These are phyloP conservation scores for Cryptomyrus ogoouensis DNA, from an alignment of 2,113 vertebrate genomes.

Conservation along the genomic window DNA sequence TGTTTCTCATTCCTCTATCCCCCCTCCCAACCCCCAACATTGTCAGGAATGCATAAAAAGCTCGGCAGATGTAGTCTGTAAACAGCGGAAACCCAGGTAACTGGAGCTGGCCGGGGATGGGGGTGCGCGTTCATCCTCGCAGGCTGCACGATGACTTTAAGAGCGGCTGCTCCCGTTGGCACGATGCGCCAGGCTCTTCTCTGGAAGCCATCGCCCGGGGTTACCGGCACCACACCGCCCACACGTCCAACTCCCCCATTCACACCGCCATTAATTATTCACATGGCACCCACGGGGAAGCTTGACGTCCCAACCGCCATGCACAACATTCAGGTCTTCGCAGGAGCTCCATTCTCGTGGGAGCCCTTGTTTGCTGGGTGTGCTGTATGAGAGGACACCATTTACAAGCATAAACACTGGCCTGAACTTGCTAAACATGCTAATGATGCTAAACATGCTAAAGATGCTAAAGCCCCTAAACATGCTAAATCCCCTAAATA, in stretches of 20 bases:
- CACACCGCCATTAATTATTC: slow-evolving; percentile 54
- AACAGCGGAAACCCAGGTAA: neutral
- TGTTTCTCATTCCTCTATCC: neutral
- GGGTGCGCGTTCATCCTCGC: neutral
- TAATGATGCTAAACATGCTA: neutral
- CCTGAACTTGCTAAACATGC: neutral
- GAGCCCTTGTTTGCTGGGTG: neutral
- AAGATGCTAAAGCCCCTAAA: neutral
- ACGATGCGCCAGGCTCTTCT: neutral
- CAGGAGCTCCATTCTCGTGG: slow-evolving; percentile 24
- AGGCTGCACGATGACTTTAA: neutral
- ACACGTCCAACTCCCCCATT: slow-evolving; percentile 4
- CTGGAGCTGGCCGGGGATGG: neutral
- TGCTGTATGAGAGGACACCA: neutral
- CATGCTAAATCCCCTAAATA: neutral
- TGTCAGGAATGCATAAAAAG: neutral
- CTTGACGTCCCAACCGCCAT: slow-evolving; percentile 56
- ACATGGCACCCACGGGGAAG: slow-evolving; percentile 46
- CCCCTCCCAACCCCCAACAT: neutral
- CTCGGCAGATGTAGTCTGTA: neutral
- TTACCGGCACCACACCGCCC: slow-evolving; percentile 24
- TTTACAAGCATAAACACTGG: neutral
- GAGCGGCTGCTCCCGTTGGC: neutral
- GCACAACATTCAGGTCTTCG: slow-evolving; percentile 34
- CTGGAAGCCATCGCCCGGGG: slow-evolving; percentile 27